Base-by-base conservation (phyloP, 2,888 invertebrate species). In the Caenorhabditis sp. region DNA sequence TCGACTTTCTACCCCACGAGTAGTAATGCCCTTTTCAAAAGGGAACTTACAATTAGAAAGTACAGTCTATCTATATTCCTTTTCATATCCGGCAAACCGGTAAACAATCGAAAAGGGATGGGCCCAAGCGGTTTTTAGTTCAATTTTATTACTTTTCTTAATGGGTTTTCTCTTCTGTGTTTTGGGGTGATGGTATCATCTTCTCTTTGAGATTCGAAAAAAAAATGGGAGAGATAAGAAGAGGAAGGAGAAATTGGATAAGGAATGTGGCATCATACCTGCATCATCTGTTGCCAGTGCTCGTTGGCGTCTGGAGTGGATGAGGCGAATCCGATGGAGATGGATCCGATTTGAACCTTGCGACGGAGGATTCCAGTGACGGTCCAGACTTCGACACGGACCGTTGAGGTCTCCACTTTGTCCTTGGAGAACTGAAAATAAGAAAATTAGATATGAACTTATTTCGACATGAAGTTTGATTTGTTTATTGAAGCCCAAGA, bases 281-380 rank as follows among this genome's bases (percentile, higher is more conserved):
- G 86, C 63, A 90, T 85, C 90, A 90, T 90, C 77, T 90, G 88
- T 64, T 88, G 83, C 90, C 90, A 90, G 70, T 90, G 90, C 70
- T 88, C 85, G 69, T 89, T 87, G 31, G 89, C 89, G 64, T 89
- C 89, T 2, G 87, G 82, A 14, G 87, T 86, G 7, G 85, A 85
- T 6, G 87, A 85, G 31, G 86, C 87, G 66, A 85, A 85, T 16
- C 90, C 90, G 51, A 91, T 76, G 26, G 85, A 79, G 19, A 90
- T 73, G 24, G 79, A 87, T 0, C 90, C 90, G 44, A 90, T 75
- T 72, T 85, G 85, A n/a, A 82, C 77, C 51, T 88, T 85, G 24
- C 89, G 85, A 28, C 89, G 85, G 47, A 90, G 85, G 41, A 90
- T 73, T 61, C 88, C 88, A 31, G 87, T 70, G 64, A 86, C 82